Percentiles rank a stretch among this genome's conserved stretches.
These are phyloP conservation scores for Bathybates hornii DNA, from an alignment of 2,113 vertebrate species.

Conservation along the genomic window DNA sequence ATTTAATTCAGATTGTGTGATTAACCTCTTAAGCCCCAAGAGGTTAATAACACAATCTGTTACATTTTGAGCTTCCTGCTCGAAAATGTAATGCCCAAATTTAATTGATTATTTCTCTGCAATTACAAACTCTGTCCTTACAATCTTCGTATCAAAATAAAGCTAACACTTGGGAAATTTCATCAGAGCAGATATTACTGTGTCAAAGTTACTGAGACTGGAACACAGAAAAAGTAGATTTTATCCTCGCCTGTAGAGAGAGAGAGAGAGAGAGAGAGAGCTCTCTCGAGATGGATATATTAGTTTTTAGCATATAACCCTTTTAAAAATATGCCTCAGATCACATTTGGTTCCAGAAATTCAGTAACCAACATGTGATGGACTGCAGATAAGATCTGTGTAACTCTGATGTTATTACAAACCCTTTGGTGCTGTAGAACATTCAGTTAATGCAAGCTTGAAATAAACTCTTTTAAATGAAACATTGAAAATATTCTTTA, in stretches of 20 bases:
- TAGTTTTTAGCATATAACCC: not conserved
- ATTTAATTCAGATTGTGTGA: slow-evolving; percentile 29
- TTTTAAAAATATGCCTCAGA: not conserved
- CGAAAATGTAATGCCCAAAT: not conserved
- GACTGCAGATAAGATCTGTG: too few relatives aligned
- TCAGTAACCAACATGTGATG: not conserved
- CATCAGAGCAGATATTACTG: not conserved
- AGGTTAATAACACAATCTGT: not conserved
- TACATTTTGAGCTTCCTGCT: not conserved
- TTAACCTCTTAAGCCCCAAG: not conserved
- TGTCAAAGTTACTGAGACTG: not conserved
- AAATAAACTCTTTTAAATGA: too few relatives aligned
- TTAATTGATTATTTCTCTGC: not conserved
- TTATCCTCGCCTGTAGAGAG: not conserved
- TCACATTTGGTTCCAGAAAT: not conserved
- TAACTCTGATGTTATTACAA: too few relatives aligned
- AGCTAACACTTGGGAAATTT: not conserved
- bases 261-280: too few relatives aligned
- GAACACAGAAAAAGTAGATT: not conserved
- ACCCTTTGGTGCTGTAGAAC: too few relatives aligned
- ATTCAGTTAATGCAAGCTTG: too few relatives aligned
- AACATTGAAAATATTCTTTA: too few relatives aligned
- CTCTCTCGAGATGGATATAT: too few relatives aligned
- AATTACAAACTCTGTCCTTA: not conserved
- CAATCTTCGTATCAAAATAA: not conserved